phyloP scores from a whole-genome alignment of 35 echinoderm and acorn worm species.

The Ophiothrix spiculata region DNA sequence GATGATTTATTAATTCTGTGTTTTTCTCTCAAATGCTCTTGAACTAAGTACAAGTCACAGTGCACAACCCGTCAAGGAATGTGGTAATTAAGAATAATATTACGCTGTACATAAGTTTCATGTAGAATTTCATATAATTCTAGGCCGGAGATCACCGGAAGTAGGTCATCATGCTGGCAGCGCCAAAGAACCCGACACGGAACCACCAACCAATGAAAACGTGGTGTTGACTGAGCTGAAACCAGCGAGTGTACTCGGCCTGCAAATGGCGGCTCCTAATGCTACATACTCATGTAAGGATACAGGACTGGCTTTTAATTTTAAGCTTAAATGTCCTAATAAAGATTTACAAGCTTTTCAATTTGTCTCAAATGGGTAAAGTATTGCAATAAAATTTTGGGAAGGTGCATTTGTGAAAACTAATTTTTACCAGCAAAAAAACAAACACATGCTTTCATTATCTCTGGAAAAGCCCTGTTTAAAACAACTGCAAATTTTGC shows the following conservation, averaged over 20 bases:
- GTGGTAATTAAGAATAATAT: too few relatives aligned
- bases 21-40: too few relatives aligned
- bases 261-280: constrained; percentile 19
- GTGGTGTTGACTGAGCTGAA: constrained; percentile 26
- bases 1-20: too few relatives aligned
- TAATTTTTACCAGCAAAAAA: too few relatives aligned
- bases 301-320: neutral
- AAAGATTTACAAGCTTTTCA: neutral
- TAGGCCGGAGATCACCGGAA: neutral
- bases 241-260: constrained; percentile 29
- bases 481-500: too few relatives aligned
- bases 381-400: too few relatives aligned
- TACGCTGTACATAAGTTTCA: too few relatives aligned
- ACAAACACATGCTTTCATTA: too few relatives aligned
- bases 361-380: neutral
- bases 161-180: constrained; percentile 14
- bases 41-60: too few relatives aligned
- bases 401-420: too few relatives aligned
- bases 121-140: neutral
- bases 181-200: neutral
- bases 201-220: neutral
- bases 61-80: too few relatives aligned
- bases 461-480: too few relatives aligned
- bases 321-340: neutral
- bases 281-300: constrained; percentile 4